Evolutionary conservation across 2,888 invertebrate species (phyloP).

Genomic region (Acanthosepion lycidas): DNA sequence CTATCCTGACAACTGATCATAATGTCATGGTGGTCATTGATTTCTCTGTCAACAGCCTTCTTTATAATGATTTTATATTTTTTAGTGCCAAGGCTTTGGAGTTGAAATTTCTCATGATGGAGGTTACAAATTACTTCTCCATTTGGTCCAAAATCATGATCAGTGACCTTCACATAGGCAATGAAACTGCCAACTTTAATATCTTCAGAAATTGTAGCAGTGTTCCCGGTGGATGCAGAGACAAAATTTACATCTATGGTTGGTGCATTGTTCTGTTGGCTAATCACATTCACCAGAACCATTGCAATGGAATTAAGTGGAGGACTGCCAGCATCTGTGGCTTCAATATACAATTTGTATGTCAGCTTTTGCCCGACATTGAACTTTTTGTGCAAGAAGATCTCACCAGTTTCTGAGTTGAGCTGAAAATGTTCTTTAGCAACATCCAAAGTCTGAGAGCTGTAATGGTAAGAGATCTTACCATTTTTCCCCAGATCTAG

Average conservation of each 20-base stretch:
- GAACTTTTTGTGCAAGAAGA: neutral
- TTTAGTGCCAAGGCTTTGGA: neutral
- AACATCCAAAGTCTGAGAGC: neutral
- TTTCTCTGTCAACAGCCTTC: slow-evolving; percentile 6
- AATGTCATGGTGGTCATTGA: neutral
- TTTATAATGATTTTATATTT: neutral
- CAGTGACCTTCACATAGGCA: neutral
- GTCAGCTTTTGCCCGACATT: neutral
- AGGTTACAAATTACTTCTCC: neutral
- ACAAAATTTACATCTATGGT: neutral
- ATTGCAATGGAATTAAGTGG: neutral
- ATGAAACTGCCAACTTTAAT: neutral
- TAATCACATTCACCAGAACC: neutral
- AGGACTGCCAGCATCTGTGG: neutral
- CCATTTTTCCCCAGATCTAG: neutral
- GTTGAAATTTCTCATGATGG: neutral
- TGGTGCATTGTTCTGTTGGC: neutral
- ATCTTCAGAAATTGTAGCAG: neutral
- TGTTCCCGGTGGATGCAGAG: neutral
- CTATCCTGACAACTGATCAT: neutral
- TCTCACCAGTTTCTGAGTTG: neutral
- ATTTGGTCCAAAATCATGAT: neutral
- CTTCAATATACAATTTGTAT: neutral
- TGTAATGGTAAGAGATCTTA: neutral
- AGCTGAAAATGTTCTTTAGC: neutral